A percentile compares a stretch with the other conserved stretches of the same genome.
These are phyloP conservation scores for Petrolisthes manimaculis DNA, from an alignment of 2,888 invertebrate genomes.

Conservation along the genomic window DNA sequence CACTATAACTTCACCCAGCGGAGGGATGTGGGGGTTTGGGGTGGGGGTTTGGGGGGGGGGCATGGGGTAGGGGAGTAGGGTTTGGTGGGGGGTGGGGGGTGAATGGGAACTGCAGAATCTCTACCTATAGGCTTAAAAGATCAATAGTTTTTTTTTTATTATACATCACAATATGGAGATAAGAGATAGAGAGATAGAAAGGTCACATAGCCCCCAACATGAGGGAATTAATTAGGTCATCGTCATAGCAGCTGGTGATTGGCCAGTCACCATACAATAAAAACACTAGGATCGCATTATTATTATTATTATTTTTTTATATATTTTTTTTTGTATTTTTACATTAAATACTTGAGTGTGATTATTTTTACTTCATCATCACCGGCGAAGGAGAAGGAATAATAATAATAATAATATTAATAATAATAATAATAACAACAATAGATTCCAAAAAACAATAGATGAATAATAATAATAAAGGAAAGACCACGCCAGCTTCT, in stretches of 20 bases:
- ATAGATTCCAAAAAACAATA: too few relatives aligned
- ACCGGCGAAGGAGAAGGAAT: neutral
- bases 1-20: neutral
- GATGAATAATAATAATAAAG: neutral
- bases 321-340: too few relatives aligned
- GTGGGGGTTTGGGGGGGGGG: neutral
- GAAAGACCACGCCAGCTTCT: neutral
- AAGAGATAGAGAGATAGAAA: conserved; percentile 13
- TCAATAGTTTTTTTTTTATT: conserved; percentile 13
- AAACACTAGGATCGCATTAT: neutral
- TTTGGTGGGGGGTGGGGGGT: neutral
- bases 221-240: conserved; percentile 5
- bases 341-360: neutral
- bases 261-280: conserved; percentile 1
- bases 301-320: too few relatives aligned
- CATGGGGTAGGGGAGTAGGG: neutral
- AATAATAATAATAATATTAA: neutral
- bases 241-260: neutral
- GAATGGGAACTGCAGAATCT: neutral
- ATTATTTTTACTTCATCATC: neutral
- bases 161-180: conserved; percentile 18
- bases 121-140: conserved; percentile 12
- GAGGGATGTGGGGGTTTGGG: neutral
- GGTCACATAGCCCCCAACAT: conserved; percentile 16
- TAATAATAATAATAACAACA: too few relatives aligned